Evolutionary conservation across 92 coral and sea anemone genomes (phyloP).

Genomic region (Porites divaricata): DNA sequence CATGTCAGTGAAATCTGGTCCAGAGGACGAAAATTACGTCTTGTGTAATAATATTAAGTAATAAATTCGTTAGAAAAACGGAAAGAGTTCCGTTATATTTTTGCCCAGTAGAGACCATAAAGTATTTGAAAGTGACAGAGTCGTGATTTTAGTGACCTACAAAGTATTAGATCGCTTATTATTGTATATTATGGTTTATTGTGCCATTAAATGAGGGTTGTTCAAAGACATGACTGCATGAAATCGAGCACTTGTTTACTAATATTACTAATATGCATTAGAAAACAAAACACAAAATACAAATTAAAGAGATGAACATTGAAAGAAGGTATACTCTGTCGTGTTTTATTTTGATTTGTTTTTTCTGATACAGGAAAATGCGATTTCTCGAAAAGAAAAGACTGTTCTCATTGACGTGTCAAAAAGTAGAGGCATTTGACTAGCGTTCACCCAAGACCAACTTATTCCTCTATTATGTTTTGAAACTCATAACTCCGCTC

Average conservation of each 20-base stretch:
- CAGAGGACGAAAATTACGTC: neutral
- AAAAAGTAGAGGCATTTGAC: no score
- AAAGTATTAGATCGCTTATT: neutral
- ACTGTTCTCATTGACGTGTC: neutral
- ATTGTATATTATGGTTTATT: neutral
- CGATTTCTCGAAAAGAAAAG: neutral
- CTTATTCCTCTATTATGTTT: no score
- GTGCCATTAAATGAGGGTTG: neutral
- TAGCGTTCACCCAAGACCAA: no score
- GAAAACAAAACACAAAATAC: neutral
- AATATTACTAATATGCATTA: neutral
- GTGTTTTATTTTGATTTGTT: neutral
- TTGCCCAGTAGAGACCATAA: conserved; percentile 9
- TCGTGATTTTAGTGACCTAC: conserved; percentile 10
- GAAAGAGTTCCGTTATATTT: conserved; percentile 10
- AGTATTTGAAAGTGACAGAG: conserved; percentile 2
- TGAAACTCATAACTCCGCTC: no score
- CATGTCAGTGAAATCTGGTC: conserved; percentile 31
- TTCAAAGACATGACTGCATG: no score
- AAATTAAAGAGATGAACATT: conserved; percentile 2
- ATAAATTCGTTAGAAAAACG: neutral
- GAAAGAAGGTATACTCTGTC: neutral
- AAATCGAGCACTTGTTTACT: conserved; percentile 17
- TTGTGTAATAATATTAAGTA: neutral
- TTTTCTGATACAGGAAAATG: neutral